Evolutionary conservation across 2,113 vertebrate species (phyloP).

Genomic region (Onychostruthus taczanowskii): DNA sequence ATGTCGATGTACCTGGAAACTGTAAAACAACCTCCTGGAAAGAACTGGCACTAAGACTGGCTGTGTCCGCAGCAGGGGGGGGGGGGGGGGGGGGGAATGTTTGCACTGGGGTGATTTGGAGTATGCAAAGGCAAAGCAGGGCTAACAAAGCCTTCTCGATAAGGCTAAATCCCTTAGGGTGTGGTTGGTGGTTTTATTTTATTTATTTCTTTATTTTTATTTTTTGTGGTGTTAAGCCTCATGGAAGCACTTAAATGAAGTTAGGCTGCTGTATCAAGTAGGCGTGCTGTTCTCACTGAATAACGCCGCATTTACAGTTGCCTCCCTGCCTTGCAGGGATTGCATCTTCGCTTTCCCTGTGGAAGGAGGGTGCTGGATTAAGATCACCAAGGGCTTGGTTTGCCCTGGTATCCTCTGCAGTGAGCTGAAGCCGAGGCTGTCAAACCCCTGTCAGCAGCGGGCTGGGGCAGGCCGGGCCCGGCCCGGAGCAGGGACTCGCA

Average conservation of each 20-base stretch:
- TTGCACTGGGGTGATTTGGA: no score
- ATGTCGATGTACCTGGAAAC: not conserved
- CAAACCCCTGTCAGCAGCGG: not conserved
- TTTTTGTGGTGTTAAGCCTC: not conserved
- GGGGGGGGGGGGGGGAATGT: no score
- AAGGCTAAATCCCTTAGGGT: not conserved
- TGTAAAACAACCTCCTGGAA: not conserved
- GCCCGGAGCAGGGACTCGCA: rapidly evolving
- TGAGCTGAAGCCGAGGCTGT: not conserved
- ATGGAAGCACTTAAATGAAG: not conserved
- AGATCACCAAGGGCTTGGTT: not conserved
- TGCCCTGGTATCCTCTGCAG: rapidly evolving
- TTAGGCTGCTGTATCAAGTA: not conserved
- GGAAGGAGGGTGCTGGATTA: not conserved
- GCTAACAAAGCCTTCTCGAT: not conserved
- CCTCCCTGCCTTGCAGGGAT: not conserved
- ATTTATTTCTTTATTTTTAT: no score
- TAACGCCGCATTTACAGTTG: not conserved
- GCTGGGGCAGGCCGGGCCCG: not conserved
- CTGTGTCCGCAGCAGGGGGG: not conserved
- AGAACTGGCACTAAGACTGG: not conserved
- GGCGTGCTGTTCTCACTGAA: not conserved
- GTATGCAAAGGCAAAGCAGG: not conserved
- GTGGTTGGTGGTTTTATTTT: not conserved
- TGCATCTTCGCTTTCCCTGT: not conserved